Evolutionary conservation across 2,888 invertebrate species (phyloP).

Genomic region (Xanthia togata): DNA sequence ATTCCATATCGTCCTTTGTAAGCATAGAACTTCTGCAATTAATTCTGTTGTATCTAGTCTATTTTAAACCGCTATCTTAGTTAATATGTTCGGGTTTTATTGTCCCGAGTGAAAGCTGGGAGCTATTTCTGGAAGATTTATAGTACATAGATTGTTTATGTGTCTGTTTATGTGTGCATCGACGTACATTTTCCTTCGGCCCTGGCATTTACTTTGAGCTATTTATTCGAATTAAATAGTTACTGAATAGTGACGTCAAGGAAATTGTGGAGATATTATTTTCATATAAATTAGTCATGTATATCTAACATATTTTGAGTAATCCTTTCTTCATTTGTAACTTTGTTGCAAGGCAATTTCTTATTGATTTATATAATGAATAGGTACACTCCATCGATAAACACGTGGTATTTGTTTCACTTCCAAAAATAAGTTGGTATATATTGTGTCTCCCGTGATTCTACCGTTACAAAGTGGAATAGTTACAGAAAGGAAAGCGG

Average conservation of each 20-base stretch:
- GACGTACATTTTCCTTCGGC: neutral
- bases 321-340: too few relatives aligned
- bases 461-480: neutral
- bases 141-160: slow-evolving; percentile 13
- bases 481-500: neutral
- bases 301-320: neutral
- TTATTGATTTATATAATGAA: slow-evolving; percentile 15
- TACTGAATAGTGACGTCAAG: slow-evolving; percentile 20
- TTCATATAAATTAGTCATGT: slow-evolving; percentile 29
- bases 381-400: neutral
- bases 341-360: slow-evolving; percentile 12
- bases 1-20: neutral
- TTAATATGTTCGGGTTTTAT: slow-evolving; percentile 47
- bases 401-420: neutral
- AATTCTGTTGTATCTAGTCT: neutral
- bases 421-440: slow-evolving; percentile 3
- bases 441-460: neutral
- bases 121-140: slow-evolving; percentile 62
- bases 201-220: slow-evolving; percentile 1
- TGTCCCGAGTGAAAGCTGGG: slow-evolving; percentile 62
- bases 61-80: slow-evolving; percentile 49
- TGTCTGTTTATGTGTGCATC: neutral
- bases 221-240: slow-evolving; percentile 25
- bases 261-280: slow-evolving; percentile 1
- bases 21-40: slow-evolving; percentile 21